Evolutionary conservation across 2,888 invertebrate genomes (phyloP).

Genomic region (Chymomyza amoena): DNA sequence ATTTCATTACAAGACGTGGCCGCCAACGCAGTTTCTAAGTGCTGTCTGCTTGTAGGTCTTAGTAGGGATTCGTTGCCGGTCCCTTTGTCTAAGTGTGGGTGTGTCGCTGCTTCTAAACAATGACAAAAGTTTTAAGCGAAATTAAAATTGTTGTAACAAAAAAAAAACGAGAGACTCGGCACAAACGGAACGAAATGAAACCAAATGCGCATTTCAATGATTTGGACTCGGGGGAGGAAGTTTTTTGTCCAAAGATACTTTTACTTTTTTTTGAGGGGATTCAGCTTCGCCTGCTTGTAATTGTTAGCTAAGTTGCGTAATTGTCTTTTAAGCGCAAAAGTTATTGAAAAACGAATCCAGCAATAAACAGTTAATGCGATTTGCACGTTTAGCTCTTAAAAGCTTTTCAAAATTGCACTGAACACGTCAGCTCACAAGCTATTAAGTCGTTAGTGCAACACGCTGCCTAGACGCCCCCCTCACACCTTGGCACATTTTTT

Average conservation of each 20-base stretch:
- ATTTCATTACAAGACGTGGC: constrained; percentile 63
- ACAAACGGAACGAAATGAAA: neutral
- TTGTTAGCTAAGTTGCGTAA: constrained; percentile 64
- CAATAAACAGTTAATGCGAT: constrained; percentile 32
- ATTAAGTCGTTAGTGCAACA: constrained; percentile 73
- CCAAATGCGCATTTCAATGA: neutral
- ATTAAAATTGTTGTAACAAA: constrained; percentile 61
- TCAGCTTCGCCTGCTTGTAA: constrained; percentile 37
- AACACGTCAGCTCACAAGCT: constrained; percentile 46
- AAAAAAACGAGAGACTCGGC: neutral
- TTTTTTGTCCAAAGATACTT: neutral
- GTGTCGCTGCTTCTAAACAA: neutral
- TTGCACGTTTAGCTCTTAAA: constrained; percentile 20
- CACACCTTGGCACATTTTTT: neutral
- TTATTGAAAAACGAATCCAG: constrained; percentile 51
- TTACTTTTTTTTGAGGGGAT: neutral
- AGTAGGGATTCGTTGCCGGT: neutral
- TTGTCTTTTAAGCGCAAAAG: constrained; percentile 57
- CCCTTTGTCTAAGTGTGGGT: constrained; percentile 1
- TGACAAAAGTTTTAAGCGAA: constrained; percentile 56
- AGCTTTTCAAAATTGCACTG: neutral
- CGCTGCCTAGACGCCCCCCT: constrained; percentile 23
- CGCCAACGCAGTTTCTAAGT: constrained; percentile 23
- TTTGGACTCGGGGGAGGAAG: neutral
- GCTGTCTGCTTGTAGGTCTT: constrained; percentile 21